These are phyloP conservation scores for Macrosteles quadrilineatus DNA, from an alignment of 1,140 invertebrate species.

Conservation along the genomic window DNA sequence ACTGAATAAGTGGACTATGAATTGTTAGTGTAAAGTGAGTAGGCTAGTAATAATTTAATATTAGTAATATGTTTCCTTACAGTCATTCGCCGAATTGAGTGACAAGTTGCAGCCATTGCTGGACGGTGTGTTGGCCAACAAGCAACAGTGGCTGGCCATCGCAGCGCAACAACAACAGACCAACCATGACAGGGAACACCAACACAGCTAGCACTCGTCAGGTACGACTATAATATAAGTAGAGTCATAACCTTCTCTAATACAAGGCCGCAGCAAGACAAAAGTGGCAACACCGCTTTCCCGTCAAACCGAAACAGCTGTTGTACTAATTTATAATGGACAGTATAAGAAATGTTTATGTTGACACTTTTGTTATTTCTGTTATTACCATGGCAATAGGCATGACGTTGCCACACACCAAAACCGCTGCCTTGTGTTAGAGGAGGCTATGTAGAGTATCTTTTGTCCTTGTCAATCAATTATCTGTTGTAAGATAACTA, in stretches of 20 bases:
- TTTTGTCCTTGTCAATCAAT: neutral
- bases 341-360: neutral
- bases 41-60: too few relatives aligned
- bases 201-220: neutral
- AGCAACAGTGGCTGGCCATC: slow-evolving; percentile 78
- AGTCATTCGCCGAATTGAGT: slow-evolving; percentile 83
- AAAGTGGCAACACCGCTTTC: too few relatives aligned
- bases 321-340: too few relatives aligned
- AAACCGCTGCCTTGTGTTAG: too few relatives aligned
- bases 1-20: too few relatives aligned
- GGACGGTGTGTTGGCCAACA: slow-evolving; percentile 81
- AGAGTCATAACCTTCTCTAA: too few relatives aligned
- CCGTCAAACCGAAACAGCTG: too few relatives aligned
- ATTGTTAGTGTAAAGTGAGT: too few relatives aligned
- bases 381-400: too few relatives aligned
- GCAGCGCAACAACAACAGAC: slow-evolving; percentile 55
- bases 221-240: neutral
- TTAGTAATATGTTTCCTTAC: slow-evolving; percentile 41
- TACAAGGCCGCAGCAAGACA: too few relatives aligned
- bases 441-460: neutral
- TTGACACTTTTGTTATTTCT: neutral
- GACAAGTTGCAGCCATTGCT: slow-evolving; percentile 76
- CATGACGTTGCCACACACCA: too few relatives aligned
- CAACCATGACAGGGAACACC: slow-evolving; percentile 32
- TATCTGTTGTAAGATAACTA: neutral